These are phyloP conservation scores for Drosophila leontia DNA, from an alignment of 1,140 invertebrate genomes.

Conservation along the genomic window DNA sequence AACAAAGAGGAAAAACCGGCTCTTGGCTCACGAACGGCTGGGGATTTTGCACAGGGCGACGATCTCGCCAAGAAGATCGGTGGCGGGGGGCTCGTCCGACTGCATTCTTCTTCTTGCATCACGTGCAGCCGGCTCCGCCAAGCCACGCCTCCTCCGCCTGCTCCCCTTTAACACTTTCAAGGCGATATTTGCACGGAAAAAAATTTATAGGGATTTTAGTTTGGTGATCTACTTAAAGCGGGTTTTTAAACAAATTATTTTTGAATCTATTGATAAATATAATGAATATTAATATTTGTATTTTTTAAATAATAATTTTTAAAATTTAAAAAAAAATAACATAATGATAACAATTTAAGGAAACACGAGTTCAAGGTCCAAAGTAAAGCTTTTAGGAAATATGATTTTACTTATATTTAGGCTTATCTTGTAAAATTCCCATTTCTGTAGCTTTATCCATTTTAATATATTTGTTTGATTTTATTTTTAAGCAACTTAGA, in stretches of 20 bases:
- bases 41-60: conserved; percentile 45
- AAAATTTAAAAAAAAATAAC: not conserved
- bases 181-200: conserved; percentile 20
- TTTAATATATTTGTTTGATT: not conserved
- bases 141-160: not conserved
- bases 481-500: not conserved
- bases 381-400: not conserved
- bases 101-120: conserved; percentile 77
- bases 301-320: not conserved
- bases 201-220: not conserved
- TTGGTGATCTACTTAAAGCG: not conserved
- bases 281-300: not conserved
- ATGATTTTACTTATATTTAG: not conserved
- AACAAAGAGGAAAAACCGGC: conserved; percentile 43
- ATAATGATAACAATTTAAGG: not conserved
- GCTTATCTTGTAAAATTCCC: not conserved
- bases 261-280: not conserved
- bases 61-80: conserved; percentile 20
- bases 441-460: too few species aligned
- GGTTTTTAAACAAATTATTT: not conserved
- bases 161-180: conserved; percentile 11
- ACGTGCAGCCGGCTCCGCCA: conserved; percentile 44
- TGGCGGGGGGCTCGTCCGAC: conserved; percentile 73
- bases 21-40: conserved; percentile 17
- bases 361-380: not conserved